These are phyloP conservation scores for Ariopsis seemanni DNA, from an alignment of 2,113 vertebrate genomes.

Conservation along the genomic window DNA sequence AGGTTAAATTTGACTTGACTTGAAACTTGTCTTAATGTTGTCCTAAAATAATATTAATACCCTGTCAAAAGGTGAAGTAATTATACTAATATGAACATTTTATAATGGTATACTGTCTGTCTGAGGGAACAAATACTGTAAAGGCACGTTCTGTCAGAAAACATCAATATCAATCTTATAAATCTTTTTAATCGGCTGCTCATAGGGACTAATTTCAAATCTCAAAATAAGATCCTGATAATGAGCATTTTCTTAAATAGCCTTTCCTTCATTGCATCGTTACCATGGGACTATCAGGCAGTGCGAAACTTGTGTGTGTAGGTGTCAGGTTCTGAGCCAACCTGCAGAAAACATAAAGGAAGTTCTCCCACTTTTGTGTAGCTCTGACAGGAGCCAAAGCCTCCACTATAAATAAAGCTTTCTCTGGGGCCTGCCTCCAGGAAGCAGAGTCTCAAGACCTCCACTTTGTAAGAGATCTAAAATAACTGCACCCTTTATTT, in stretches of 20 bases:
- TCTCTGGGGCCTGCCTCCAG: conserved; percentile 48
- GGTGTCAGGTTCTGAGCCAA: conserved; percentile 34
- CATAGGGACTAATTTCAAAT: neutral
- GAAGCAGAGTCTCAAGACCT: conserved; percentile 59
- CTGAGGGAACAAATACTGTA: neutral
- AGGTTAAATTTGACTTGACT: too few species aligned
- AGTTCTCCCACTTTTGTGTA: conserved; percentile 20
- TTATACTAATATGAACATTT: neutral
- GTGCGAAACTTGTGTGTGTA: conserved; percentile 29
- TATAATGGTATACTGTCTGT: neutral
- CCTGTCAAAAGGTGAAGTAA: neutral
- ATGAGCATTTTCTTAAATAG: conserved; percentile 24
- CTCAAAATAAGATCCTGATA: neutral
- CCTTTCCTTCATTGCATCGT: neutral
- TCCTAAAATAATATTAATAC: neutral
- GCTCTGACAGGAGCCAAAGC: conserved; percentile 21
- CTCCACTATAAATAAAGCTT: conserved; percentile 58
- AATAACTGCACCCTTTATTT: conserved; percentile 45
- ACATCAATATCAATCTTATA: neutral
- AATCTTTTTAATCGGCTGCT: neutral
- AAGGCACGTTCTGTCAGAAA: neutral
- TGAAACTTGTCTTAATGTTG: too few species aligned
- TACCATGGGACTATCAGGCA: conserved; percentile 11
- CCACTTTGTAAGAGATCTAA: conserved; percentile 62
- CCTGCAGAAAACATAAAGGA: conserved; percentile 29